Conservation (phyloP, 2,888 invertebrate genomes). For the Chrysomela aeneicollis region DNA sequence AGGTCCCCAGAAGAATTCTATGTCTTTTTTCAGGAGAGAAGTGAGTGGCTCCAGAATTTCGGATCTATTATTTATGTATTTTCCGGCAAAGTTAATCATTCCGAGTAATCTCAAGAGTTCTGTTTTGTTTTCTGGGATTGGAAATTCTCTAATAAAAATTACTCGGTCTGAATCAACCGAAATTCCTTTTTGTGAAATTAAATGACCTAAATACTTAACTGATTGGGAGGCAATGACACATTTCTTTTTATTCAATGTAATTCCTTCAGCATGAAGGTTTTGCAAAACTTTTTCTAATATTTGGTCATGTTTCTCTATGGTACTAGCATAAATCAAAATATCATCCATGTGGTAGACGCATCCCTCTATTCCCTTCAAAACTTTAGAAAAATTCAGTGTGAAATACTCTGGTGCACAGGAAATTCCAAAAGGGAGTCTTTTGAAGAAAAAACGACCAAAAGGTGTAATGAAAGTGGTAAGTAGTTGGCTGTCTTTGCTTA, state of each 20-base stretch:
- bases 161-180: not conserved
- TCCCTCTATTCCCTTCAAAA: not conserved
- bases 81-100: no score
- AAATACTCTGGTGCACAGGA: no score
- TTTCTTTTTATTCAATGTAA: no score
- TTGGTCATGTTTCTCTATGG: conserved; percentile 39
- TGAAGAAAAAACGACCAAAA: no score
- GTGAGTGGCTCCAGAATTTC: not conserved
- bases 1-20: not conserved
- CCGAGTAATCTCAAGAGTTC: no score
- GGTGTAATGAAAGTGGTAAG: conserved; percentile 9
- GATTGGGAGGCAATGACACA: not conserved
- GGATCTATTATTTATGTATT: no score
- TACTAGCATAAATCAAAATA: conserved; percentile 26
- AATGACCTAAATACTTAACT: not conserved
- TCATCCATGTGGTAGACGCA: conserved; percentile 2
- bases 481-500: not conserved
- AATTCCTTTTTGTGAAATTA: not conserved
- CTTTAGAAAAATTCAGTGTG: not conserved
- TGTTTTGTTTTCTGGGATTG: no score
- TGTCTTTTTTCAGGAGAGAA: not conserved
- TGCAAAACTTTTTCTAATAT: conserved; percentile 32
- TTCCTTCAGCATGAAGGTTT: not conserved
- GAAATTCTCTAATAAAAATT: conserved; percentile 21
- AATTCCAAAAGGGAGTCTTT: no score